Conservation (phyloP, 2,797 vertebrate species). For the Aviceda leuphotes region DNA sequence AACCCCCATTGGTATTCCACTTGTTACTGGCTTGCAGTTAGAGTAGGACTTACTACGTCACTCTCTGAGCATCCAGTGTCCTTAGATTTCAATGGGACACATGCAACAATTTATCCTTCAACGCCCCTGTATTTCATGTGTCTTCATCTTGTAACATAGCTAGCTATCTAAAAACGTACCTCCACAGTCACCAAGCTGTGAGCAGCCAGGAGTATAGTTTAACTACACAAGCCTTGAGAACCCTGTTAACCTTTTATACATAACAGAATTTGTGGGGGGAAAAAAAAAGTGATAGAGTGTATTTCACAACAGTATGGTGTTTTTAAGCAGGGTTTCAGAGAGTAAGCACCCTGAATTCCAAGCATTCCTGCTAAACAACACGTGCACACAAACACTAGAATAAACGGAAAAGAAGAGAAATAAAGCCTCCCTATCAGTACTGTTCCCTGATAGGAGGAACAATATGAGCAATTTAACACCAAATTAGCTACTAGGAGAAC, state of each 20-base stretch:
- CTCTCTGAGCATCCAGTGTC: neutral
- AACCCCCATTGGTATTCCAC: neutral
- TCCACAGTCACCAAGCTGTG: neutral
- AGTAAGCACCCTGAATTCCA: neutral
- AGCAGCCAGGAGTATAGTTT: neutral
- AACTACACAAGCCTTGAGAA: neutral
- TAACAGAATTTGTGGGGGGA: neutral
- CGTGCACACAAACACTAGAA: neutral
- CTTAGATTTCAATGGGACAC: neutral
- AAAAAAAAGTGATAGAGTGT: neutral
- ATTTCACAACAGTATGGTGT: neutral
- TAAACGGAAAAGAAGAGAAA: neutral
- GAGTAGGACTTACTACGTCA: neutral
- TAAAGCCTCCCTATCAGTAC: neutral
- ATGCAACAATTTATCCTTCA: neutral
- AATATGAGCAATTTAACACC: neutral
- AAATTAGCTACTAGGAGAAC: neutral
- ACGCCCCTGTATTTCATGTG: rapidly evolving
- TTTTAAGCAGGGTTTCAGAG: neutral
- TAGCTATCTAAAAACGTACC: neutral
- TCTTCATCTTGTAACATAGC: neutral
- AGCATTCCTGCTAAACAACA: neutral
- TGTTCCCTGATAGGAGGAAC: neutral
- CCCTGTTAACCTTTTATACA: neutral
- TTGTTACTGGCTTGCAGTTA: neutral